Percentiles rank a stretch among this genome's conserved stretches.
These are phyloP conservation scores for Tursiops truncatus DNA, from an alignment of 2,113 vertebrate species.

Conservation along the genomic window DNA sequence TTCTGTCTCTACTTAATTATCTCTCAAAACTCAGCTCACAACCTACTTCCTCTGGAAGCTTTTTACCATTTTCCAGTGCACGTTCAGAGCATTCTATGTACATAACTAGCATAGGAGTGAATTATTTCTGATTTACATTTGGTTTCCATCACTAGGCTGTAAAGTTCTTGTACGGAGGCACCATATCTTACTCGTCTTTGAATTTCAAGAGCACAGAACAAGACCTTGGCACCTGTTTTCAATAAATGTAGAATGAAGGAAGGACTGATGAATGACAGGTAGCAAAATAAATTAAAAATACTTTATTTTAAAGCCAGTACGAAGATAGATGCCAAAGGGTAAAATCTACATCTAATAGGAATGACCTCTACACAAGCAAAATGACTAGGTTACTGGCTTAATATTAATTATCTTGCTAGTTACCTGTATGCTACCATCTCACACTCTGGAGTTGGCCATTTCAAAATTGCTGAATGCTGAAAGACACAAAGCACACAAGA, in stretches of 20 bases:
- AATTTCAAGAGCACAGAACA: neutral
- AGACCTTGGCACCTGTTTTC: neutral
- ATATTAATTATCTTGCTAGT: constrained; percentile 41
- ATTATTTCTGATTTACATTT: constrained; percentile 21
- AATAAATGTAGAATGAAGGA: neutral
- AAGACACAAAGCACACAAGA: constrained; percentile 77
- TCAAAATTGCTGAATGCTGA: constrained; percentile 95
- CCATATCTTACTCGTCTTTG: neutral
- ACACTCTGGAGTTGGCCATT: constrained; percentile 97
- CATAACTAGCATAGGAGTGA: neutral
- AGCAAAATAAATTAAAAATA: constrained; percentile 26
- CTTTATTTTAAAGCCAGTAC: neutral
- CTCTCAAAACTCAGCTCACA: constrained; percentile 19
- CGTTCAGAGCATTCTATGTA: neutral
- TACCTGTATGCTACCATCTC: constrained; percentile 99
- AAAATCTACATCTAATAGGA: neutral
- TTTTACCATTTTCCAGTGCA: constrained; percentile 12
- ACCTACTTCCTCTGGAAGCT: neutral
- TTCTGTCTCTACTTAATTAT: neutral
- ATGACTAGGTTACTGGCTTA: neutral
- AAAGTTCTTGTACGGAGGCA: neutral
- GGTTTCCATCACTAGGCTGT: neutral
- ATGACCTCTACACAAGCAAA: neutral
- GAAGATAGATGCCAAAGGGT: neutral
- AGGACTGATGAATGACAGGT: neutral